Base-by-base conservation (phyloP, 2,113 vertebrate genomes). In the Protobothrops flavoviridis region DNA sequence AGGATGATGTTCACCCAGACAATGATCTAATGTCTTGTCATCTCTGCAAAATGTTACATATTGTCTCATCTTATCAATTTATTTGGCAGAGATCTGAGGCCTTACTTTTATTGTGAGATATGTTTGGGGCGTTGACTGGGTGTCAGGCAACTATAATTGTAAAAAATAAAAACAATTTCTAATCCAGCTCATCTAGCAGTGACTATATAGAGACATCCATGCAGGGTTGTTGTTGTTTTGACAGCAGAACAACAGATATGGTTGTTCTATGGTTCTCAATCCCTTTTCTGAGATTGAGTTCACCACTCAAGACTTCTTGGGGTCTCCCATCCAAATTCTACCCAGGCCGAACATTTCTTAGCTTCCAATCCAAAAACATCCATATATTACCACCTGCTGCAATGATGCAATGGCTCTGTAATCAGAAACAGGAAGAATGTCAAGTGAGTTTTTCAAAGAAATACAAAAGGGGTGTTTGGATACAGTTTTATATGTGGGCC, bases 1-100 rank as follows among this genome's bases (percentile, higher is more conserved):
- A 39, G 0, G 55, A 85, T 69, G 39, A 74, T 86, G 29, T 92
- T 85, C 57, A 93, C 57, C 64, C 89, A 95, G 93, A 61, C 90
- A 91, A 95, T 92, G 61, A 92, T 94, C 93, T 91, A 92, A 94
- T 86, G 33, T 26, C 26, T 92, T 89, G 64, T 53, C 64, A 56
- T 55, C 15, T 89, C 29, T 85, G 23, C 53, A 24, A 50, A 93
- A 20, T 89, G 29, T 26, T 29, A 45, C 20, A 29, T 17, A 33
- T 93, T 86, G 39, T 33, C 43, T 90, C 53, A 39, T 12, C 7
- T 3, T 23, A 17, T 33, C 39, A 29, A 33, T 89, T 90, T 93
- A 50, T 59, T 85, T 61, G 43, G 20, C 24, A 86, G 20, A 90
- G 55, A 23, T 61, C 21, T 15, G 10, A 61, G 13, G 74, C 29